These are phyloP conservation scores for Zygothrica quintamaculata DNA, from an alignment of 2,888 invertebrate genomes.

Conservation along the genomic window DNA sequence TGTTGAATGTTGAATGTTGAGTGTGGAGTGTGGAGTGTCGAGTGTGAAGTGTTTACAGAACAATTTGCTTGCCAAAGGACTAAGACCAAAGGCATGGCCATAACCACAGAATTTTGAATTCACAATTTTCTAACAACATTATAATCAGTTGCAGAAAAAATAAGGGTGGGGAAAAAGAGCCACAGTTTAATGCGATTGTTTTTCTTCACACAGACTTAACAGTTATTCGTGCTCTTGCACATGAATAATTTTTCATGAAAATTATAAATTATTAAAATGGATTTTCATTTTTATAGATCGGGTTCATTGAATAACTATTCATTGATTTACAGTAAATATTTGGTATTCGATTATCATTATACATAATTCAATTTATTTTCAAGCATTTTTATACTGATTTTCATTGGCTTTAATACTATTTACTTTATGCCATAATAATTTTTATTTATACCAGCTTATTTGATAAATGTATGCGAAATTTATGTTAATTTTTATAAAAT, in stretches of 20 bases:
- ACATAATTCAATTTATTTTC: not conserved
- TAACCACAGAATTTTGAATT: too few relatives aligned
- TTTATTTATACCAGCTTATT: not conserved
- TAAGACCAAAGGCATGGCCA: conserved; percentile 8
- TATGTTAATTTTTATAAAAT: not conserved
- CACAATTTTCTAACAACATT: too few relatives aligned
- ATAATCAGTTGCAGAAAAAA: too few relatives aligned
- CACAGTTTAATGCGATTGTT: conserved; percentile 46
- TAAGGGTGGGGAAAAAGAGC: not conserved
- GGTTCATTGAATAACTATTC: conserved; percentile 15
- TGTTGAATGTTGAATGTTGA: conserved; percentile 3
- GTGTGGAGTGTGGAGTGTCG: conserved; percentile 1
- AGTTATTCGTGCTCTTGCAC: conserved; percentile 1
- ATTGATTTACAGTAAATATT: conserved; percentile 14
- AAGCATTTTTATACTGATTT: not conserved
- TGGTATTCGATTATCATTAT: not conserved
- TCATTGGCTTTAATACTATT: not conserved
- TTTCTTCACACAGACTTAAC: conserved; percentile 12
- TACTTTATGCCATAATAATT: not conserved
- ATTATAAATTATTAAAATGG: conserved; percentile 10
- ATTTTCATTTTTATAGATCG: too few relatives aligned
- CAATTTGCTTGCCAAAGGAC: conserved; percentile 51
- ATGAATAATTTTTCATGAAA: conserved; percentile 28
- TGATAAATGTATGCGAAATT: not conserved
- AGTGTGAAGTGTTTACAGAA: conserved; percentile 57